These are phyloP conservation scores for Tricholaema leucomelas DNA, from an alignment of 2,113 vertebrate species.

Conservation along the genomic window DNA sequence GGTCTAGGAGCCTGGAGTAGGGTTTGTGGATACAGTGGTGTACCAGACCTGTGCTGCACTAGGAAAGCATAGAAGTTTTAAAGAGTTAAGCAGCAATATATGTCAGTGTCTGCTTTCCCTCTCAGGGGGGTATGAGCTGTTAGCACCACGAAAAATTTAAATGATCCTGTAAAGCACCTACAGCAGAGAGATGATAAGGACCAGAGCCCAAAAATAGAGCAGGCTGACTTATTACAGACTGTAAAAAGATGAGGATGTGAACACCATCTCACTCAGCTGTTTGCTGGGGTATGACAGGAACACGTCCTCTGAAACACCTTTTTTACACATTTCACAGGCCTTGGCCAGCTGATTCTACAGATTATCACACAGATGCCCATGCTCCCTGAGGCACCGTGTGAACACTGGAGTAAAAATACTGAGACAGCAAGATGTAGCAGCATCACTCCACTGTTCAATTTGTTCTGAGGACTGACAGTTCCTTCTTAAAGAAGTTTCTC, in stretches of 20 bases:
- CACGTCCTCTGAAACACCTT: neutral
- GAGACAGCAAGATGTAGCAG: neutral
- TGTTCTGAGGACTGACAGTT: neutral
- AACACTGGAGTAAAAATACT: neutral
- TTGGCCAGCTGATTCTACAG: neutral
- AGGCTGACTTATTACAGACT: neutral
- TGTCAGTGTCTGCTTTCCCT: neutral
- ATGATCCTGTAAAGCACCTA: neutral
- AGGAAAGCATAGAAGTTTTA: neutral
- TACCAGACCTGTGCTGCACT: neutral
- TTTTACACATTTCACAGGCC: neutral
- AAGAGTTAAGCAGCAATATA: neutral
- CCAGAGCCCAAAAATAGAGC: neutral
- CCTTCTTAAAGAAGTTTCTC: neutral
- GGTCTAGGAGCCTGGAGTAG: neutral
- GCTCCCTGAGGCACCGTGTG: neutral
- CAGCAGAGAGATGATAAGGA: neutral
- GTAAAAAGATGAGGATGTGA: neutral
- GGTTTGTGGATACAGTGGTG: neutral
- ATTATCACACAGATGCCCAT: neutral
- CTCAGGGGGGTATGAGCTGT: neutral
- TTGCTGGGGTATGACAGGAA: neutral
- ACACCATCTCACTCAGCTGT: neutral
- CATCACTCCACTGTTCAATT: neutral
- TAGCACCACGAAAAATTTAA: neutral